These are phyloP conservation scores for Caenorhabditis japonica DNA, from an alignment of 2,888 invertebrate genomes.

Conservation along the genomic window DNA sequence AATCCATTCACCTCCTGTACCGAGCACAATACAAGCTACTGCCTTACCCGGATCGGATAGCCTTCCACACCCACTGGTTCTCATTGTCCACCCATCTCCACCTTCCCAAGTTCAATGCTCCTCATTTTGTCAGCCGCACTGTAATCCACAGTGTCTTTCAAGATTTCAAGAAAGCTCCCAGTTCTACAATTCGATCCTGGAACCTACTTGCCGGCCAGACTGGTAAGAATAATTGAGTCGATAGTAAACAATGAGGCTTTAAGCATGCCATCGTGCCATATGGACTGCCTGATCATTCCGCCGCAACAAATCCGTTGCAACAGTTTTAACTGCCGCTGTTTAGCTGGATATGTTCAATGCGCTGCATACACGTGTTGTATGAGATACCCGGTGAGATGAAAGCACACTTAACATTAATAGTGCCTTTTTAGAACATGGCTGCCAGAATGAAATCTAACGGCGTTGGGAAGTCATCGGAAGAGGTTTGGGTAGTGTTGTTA, in stretches of 20 bases:
- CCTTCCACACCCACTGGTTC: constrained; percentile 53
- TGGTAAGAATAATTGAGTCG: constrained; percentile 26
- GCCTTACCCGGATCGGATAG: constrained; percentile 43
- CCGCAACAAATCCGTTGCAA: constrained; percentile 54
- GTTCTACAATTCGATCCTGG: constrained; percentile 32
- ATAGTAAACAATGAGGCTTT: no score
- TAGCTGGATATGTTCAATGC: constrained; percentile 56
- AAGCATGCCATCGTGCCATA: constrained; percentile 63
- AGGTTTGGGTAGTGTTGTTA: constrained; percentile 3
- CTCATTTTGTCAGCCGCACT: constrained; percentile 56
- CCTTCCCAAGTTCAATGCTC: constrained; percentile 47
- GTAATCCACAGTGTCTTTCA: constrained; percentile 46
- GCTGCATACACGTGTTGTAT: constrained; percentile 61
- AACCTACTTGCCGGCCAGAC: constrained; percentile 55
- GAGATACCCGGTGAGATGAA: constrained; percentile 54
- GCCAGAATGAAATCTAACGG: constrained; percentile 43
- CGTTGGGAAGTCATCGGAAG: constrained; percentile 31
- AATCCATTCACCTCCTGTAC: constrained; percentile 14
- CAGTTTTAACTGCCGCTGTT: constrained; percentile 53
- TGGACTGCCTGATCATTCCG: constrained; percentile 63
- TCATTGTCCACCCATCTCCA: constrained; percentile 52
- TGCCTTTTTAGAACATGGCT: constrained; percentile 38
- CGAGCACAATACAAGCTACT: constrained; percentile 54
- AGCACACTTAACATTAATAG: neutral
- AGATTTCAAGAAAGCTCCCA: constrained; percentile 45